phyloP scores from a whole-genome alignment of 37 sponge, comb jelly and placozoan species.

The Geodia barretti region DNA sequence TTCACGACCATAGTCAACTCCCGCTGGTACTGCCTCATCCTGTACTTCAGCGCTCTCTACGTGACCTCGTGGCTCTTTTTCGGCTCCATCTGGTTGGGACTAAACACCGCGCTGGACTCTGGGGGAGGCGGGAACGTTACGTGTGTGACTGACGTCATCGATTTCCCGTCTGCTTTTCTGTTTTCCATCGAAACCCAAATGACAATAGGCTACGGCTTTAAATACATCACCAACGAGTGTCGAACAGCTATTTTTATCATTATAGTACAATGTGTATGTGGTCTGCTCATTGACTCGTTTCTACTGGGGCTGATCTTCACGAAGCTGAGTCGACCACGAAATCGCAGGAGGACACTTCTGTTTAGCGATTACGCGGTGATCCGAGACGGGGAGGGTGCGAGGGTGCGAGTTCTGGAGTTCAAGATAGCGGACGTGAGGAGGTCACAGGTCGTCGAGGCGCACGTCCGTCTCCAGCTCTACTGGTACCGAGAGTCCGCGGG shows the following conservation, averaged over 20 bases:
- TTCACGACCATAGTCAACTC: conserved; percentile 81
- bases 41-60: conserved; percentile 41
- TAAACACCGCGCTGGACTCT: conserved; percentile 11
- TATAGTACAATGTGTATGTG: conserved; percentile 51
- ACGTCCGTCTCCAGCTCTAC: conserved; percentile 73
- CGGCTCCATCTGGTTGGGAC: conserved; percentile 49
- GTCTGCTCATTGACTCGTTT: conserved; percentile 65
- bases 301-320: conserved; percentile 82
- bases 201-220: conserved; percentile 83
- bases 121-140: conserved; percentile 26
- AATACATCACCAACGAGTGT: conserved; percentile 47
- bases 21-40: conserved; percentile 59
- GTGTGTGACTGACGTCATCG: conserved; percentile 38
- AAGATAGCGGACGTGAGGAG: conserved; percentile 68
- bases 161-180: conserved; percentile 63
- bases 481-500: conserved; percentile 22
- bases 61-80: conserved; percentile 67
- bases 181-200: conserved; percentile 77
- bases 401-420: conserved; percentile 31
- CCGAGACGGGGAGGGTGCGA: conserved; percentile 29
- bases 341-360: conserved; percentile 71
- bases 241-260: conserved; percentile 52
- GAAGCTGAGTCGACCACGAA: conserved; percentile 66
- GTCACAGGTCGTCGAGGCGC: conserved; percentile 69
- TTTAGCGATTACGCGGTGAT: conserved; percentile 70